Conservation (phyloP, 2,113 vertebrate genomes). For the Phylloscopus trochilus region DNA sequence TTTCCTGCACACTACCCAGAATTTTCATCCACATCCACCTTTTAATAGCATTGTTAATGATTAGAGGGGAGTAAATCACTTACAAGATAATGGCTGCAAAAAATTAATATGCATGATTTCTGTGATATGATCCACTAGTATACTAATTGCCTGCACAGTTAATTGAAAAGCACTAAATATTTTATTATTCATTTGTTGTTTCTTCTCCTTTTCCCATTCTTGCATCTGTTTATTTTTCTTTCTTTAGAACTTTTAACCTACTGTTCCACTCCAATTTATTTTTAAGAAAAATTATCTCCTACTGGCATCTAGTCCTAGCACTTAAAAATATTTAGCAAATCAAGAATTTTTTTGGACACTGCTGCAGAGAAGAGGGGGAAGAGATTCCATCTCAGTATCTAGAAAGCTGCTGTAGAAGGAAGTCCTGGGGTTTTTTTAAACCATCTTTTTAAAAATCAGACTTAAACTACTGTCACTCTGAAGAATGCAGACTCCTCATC, state of each 20-base stretch:
- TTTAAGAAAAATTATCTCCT: slow-evolving; percentile 53
- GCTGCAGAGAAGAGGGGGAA: background rate
- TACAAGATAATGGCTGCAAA: slow-evolving; percentile 74
- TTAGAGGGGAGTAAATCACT: slow-evolving; percentile 75
- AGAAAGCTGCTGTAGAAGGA: background rate
- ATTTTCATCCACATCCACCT: slow-evolving; percentile 60
- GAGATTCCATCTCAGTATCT: background rate
- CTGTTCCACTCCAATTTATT: slow-evolving; percentile 52
- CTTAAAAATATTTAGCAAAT: slow-evolving; percentile 15
- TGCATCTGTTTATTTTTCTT: slow-evolving; percentile 70
- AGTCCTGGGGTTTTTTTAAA: background rate
- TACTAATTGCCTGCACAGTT: slow-evolving; percentile 76
- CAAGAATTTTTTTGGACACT: background rate
- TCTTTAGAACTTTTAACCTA: slow-evolving; percentile 66
- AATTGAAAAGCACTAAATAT: slow-evolving; percentile 81
- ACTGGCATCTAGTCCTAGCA: slow-evolving; percentile 22
- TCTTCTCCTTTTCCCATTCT: slow-evolving; percentile 61
- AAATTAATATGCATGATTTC: slow-evolving; percentile 78
- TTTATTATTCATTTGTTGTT: slow-evolving; percentile 77
- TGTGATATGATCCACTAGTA: slow-evolving; percentile 75
- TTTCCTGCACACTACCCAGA: slow-evolving; percentile 57
- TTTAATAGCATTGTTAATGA: slow-evolving; percentile 76
- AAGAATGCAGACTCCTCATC: background rate
- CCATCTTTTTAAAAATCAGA: fast-evolving
- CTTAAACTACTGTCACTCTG: background rate